A percentile compares a stretch with the other conserved stretches of the same genome.
Evolutionary conservation across 2,113 vertebrate species (phyloP).

Genomic region (Channa argus): DNA sequence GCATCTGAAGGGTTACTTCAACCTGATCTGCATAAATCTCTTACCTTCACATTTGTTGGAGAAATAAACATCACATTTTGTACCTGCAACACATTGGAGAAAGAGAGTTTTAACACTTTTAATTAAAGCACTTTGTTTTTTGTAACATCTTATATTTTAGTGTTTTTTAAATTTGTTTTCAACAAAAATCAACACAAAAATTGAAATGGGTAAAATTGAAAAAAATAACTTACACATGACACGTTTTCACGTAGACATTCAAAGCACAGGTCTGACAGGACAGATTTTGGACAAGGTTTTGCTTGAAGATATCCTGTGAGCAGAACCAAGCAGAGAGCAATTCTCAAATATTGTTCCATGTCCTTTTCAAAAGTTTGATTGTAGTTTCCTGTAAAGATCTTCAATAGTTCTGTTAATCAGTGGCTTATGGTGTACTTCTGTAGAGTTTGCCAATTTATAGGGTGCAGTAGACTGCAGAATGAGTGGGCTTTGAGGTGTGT

Average conservation of each 20-base stretch:
- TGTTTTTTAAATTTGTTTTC: no score
- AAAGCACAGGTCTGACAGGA: background rate
- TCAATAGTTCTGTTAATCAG: background rate
- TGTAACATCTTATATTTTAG: no score
- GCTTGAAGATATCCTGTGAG: constrained; percentile 31
- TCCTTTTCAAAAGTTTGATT: background rate
- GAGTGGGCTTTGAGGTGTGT: constrained; percentile 39
- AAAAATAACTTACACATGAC: constrained; percentile 52
- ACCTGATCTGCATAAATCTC: background rate
- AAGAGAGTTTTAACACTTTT: background rate
- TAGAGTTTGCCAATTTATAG: constrained; percentile 25
- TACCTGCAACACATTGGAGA: constrained; percentile 10
- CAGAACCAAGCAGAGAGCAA: constrained; percentile 25
- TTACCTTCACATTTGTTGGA: constrained; percentile 16
- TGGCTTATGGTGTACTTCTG: constrained; percentile 15
- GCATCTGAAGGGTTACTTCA: background rate
- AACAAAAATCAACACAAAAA: background rate
- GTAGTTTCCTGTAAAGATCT: constrained; percentile 9
- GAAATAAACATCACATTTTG: background rate
- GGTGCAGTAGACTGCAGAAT: background rate
- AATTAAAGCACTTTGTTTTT: no score
- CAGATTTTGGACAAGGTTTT: no score
- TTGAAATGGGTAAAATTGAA: no score
- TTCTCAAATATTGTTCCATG: constrained; percentile 40
- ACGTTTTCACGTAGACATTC: accelerated